Evolutionary conservation across 2,888 invertebrate species (phyloP), one percentile per base, ranked within the genome.

Genomic region (Portevinia maculata): DNA sequence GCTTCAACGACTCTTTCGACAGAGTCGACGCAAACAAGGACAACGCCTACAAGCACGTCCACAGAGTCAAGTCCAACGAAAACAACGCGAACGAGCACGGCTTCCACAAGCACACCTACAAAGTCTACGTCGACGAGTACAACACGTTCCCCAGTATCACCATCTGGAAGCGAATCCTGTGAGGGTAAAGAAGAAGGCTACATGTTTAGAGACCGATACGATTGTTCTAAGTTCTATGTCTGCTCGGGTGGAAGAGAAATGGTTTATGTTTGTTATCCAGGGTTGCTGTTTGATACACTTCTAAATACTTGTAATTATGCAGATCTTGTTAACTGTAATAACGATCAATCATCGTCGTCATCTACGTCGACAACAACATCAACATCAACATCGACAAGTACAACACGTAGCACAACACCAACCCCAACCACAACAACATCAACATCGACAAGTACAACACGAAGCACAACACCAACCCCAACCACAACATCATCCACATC

Each of bases 181-280:
- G 21, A 24, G 1, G 13, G 34, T 7, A 32, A 32, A 34, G 3
- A 32, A 1, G 9, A 34, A 11, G 8, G 11, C 9, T 15, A 24
- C 13, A 1, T 17, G 53, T 55, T 7, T 34, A 39, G 59, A 32
- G 53, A 57, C 9, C 34, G 9, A 1, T 1, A 0, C 1, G 48
- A 62, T 0, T 73, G 73, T n/a, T 17, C 41, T 0, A 37, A 34
- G 15, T 69, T 37, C 21, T 57, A 37, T 17, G 28, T 69, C 11
- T 69, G 69, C 6, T 6, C 28, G 9, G 11, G 17, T 3, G 69
- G 69, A 13, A 2, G 1, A n/a, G 32, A 1, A n/a, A 21, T 8
- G 8, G 32, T 8, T 32, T 32, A 44, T 15, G 28, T 7, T 3
- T 74, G 62, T 34, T 34, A 53, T 4, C 0, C 24, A 3, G 46